Evolutionary conservation across 2,797 vertebrate species (phyloP).

Genomic region (Poecilia wingei): DNA sequence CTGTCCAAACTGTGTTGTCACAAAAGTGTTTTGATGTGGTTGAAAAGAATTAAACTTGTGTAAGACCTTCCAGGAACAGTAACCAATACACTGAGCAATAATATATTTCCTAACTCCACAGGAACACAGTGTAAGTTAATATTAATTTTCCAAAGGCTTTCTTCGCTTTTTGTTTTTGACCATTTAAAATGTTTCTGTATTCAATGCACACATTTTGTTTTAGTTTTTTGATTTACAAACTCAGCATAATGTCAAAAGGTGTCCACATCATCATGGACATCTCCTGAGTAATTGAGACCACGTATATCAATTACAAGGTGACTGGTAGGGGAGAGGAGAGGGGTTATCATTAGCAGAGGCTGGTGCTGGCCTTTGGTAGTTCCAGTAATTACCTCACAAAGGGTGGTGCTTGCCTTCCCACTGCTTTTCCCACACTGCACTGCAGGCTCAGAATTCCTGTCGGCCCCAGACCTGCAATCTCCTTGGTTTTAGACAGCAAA

Average conservation of each 20-base stretch:
- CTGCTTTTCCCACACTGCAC: conserved; percentile 87
- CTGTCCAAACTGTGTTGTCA: neutral
- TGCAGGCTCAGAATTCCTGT: conserved; percentile 86
- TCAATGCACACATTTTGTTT: neutral
- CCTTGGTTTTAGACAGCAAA: conserved; percentile 85
- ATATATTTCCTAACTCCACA: neutral
- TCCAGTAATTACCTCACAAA: conserved; percentile 88
- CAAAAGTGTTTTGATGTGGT: neutral
- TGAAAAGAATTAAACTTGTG: conserved; percentile 1
- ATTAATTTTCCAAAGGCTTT: neutral
- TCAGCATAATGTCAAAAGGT: conserved; percentile 12
- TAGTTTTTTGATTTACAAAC: neutral
- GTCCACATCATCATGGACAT: conserved; percentile 34
- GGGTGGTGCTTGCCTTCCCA: conserved; percentile 83
- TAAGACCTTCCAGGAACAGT: neutral
- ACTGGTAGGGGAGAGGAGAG: conserved; percentile 76
- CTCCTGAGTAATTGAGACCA: conserved; percentile 56
- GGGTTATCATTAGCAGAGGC: conserved; percentile 85
- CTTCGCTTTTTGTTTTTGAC: neutral
- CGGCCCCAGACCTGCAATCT: conserved; percentile 85
- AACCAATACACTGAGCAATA: neutral
- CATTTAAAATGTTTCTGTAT: neutral
- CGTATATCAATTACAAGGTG: conserved; percentile 79
- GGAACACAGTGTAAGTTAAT: neutral
- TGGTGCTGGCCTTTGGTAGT: conserved; percentile 83